Evolutionary conservation across 53 echinoderm and acorn worm species (phyloP), one percentile per base, ranked within the genome.

Genomic region (Paracentrotus lividus): DNA sequence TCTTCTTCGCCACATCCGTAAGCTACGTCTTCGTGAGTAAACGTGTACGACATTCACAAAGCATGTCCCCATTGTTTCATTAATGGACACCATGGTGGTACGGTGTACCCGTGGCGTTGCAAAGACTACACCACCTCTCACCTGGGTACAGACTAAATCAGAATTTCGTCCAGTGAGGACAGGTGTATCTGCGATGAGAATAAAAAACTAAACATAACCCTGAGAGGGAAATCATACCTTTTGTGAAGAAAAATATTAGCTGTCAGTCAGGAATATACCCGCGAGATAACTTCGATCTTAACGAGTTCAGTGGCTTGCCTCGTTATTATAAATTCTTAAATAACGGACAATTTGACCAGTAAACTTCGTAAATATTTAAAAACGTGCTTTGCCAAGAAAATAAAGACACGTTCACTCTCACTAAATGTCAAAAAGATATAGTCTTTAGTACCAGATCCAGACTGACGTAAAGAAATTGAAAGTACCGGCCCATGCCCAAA

Each of bases 251-350:
- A 45, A 81, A 29, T 15, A 21, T 10, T 10, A 81, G 3, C 45
- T 81, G 47, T n/a, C 47, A 81, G 47, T 81, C 81, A 81, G 7
- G 2, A 5, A 27, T n/a, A n/a, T 42, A 49, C 45, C 81, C 33
- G 40, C 47, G 44, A 26, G 81, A 47, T n/a, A 81, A 81, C 44
- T 47, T 44, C 81, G 44, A 81, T 45, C 47, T 81, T n/a, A 20
- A 8, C 47, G 26, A 47, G 81, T 81, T 81, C 81, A 81, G 3
- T 81, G 81, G 47, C 81, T 47, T n/a, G 27, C 47, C 81, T 81
- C 24, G 47, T 47, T 3, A 26, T 45, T 44, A n/a, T 18, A 72
- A 16, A 18, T 16, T 14, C 72, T 38, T n/a, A n/a, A n/a, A n/a
- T n/a, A n/a, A n/a, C n/a, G n/a, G n/a, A n/a, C 47, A 81, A 81